Evolutionary conservation across 2,888 invertebrate genomes (phyloP).

Genomic region (Pecten maximus): DNA sequence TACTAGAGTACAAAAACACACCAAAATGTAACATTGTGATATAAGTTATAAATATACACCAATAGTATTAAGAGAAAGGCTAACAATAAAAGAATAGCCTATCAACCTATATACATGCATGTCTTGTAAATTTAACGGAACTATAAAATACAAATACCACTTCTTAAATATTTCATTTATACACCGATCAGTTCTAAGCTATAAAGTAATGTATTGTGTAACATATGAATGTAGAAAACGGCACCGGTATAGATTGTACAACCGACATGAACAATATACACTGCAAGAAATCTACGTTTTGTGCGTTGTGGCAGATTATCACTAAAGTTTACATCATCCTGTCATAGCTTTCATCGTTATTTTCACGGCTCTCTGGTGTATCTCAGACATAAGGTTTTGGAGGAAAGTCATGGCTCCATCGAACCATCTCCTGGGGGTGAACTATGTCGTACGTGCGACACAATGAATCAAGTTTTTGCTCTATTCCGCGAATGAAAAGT

Average conservation of each 20-base stretch:
- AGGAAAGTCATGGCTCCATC: conserved; percentile 73
- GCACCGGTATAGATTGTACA: background rate
- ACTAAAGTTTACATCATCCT: background rate
- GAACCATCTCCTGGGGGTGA: conserved; percentile 61
- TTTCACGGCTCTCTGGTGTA: background rate
- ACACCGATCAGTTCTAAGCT: background rate
- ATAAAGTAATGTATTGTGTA: too few species aligned
- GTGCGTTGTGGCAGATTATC: conserved; percentile 4
- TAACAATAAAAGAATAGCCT: too few species aligned
- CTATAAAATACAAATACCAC: background rate
- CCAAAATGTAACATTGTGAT: too few species aligned
- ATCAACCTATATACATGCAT: too few species aligned
- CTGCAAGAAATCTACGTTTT: background rate
- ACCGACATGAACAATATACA: background rate
- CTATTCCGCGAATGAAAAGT: conserved; percentile 66
- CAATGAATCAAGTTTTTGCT: conserved; percentile 62
- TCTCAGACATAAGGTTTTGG: conserved; percentile 68
- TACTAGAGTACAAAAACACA: too few species aligned
- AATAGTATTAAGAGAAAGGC: too few species aligned
- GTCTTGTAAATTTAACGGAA: too few species aligned
- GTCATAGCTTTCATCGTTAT: background rate
- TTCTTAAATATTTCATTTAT: background rate
- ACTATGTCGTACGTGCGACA: conserved; percentile 63
- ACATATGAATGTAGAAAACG: background rate
- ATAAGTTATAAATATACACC: too few species aligned